Conservation (phyloP, 2,888 invertebrate species). For the Andrena flavipes region DNA sequence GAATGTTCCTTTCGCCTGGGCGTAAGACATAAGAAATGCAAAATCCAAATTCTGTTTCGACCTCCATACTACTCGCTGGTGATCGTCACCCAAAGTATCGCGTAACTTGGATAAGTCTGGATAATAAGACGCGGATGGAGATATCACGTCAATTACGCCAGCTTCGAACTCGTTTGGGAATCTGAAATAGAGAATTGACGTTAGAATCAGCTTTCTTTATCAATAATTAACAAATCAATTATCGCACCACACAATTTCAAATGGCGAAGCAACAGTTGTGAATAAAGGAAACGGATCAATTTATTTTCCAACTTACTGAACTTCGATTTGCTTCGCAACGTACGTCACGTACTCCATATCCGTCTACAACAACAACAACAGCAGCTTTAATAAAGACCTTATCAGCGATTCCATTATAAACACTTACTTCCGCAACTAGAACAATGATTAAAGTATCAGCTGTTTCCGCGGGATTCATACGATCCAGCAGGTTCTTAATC, state of each 20-base stretch:
- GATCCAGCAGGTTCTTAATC: conserved; percentile 92
- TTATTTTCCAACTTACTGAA: conserved; percentile 87
- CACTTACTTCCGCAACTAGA: conserved; percentile 92
- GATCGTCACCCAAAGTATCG: conserved; percentile 93
- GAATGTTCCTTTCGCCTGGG: conserved; percentile 93
- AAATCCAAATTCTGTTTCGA: conserved; percentile 98
- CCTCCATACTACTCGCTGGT: conserved; percentile 94
- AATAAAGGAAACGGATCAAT: conserved; percentile 4
- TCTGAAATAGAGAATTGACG: conserved; percentile 83
- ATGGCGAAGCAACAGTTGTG: background rate
- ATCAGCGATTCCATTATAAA: background rate
- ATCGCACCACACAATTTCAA: background rate
- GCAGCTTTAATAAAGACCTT: background rate
- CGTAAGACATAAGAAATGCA: conserved; percentile 97
- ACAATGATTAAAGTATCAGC: conserved; percentile 94
- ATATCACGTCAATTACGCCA: conserved; percentile 95
- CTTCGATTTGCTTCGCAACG: conserved; percentile 91
- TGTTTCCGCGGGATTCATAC: conserved; percentile 90
- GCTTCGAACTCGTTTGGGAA: conserved; percentile 91
- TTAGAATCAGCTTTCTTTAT: background rate
- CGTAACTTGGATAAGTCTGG: conserved; percentile 93
- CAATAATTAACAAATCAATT: background rate
- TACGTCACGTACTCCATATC: conserved; percentile 91
- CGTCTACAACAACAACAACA: conserved; percentile 86
- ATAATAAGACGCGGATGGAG: conserved; percentile 94